Conservation (phyloP, 2,113 vertebrate genomes). For the Pristiophorus japonicus region DNA sequence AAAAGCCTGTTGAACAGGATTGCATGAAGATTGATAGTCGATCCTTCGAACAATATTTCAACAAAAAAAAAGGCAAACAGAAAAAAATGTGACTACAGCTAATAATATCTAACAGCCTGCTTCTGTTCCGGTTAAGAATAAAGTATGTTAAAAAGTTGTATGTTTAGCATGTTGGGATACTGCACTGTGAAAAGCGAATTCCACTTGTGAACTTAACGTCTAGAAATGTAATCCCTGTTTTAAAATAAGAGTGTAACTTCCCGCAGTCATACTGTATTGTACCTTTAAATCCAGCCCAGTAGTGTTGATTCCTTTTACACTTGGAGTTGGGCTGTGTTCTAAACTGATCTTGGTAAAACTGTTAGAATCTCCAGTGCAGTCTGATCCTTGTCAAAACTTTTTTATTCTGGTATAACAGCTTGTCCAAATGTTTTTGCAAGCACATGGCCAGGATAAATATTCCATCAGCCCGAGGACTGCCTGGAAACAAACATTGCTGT, state of each 20-base stretch:
- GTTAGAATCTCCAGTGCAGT: not conserved
- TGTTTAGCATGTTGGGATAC: not conserved
- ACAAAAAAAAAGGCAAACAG: not conserved
- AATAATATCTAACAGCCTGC: not conserved
- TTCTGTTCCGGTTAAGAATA: not conserved
- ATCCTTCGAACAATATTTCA: conserved; percentile 16
- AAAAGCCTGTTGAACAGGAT: conserved; percentile 36
- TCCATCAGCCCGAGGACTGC: not conserved
- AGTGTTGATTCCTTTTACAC: not conserved
- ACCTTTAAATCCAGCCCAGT: not conserved
- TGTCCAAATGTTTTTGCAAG: conserved; percentile 5
- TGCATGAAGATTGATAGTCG: conserved; percentile 29
- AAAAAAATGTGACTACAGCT: not conserved
- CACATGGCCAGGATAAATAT: not conserved
- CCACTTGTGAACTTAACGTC: not conserved
- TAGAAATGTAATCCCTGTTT: not conserved
- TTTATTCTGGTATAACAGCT: not conserved
- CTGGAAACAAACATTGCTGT: not conserved
- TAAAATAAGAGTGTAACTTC: not conserved
- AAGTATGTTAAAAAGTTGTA: not conserved
- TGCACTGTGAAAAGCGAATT: not conserved
- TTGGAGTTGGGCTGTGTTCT: not conserved
- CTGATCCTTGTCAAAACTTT: not conserved
- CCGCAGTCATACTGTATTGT: not conserved
- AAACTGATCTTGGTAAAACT: not conserved